Evolutionary conservation across 2,113 vertebrate genomes (phyloP).

Genomic region (Limanda limanda): DNA sequence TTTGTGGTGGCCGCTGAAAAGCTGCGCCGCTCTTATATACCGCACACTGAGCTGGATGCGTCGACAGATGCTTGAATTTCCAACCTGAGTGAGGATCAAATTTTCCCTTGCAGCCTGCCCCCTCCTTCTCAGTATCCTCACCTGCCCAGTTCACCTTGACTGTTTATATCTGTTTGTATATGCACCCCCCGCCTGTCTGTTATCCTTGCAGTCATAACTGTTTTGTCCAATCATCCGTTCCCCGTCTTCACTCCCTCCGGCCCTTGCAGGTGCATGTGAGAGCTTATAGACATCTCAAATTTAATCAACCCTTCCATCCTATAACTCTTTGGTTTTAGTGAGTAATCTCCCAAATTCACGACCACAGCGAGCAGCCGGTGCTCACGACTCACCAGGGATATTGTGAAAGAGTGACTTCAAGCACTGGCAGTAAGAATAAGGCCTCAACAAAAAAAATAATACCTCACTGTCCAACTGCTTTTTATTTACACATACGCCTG

Average conservation of each 20-base stretch:
- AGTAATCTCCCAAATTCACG: conserved; percentile 45
- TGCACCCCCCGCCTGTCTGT: neutral
- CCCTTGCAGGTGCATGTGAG: conserved; percentile 37
- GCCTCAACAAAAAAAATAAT: neutral
- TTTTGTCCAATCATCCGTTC: conserved; percentile 50
- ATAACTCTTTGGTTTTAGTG: conserved; percentile 21
- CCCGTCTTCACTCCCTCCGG: neutral
- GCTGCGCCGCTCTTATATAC: conserved; percentile 87
- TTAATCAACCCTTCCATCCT: conserved; percentile 27
- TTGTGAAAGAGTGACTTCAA: neutral
- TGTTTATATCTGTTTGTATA: conserved; percentile 80
- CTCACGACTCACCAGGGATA: conserved; percentile 10
- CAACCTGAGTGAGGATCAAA: conserved; percentile 88
- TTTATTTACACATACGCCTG: neutral
- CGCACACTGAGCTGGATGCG: conserved; percentile 76
- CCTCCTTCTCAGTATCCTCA: conserved; percentile 87
- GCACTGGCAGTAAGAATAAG: neutral
- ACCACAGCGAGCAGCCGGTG: conserved; percentile 1
- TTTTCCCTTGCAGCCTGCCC: conserved; percentile 81
- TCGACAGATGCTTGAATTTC: conserved; percentile 88
- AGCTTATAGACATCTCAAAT: conserved; percentile 50
- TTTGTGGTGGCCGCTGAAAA: conserved; percentile 59
- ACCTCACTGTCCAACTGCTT: neutral
- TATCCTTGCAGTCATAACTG: conserved; percentile 1
- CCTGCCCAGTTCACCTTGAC: conserved; percentile 89